Evolutionary conservation across 2,888 invertebrate species (phyloP).

Genomic region (Lacanobia oleracea): DNA sequence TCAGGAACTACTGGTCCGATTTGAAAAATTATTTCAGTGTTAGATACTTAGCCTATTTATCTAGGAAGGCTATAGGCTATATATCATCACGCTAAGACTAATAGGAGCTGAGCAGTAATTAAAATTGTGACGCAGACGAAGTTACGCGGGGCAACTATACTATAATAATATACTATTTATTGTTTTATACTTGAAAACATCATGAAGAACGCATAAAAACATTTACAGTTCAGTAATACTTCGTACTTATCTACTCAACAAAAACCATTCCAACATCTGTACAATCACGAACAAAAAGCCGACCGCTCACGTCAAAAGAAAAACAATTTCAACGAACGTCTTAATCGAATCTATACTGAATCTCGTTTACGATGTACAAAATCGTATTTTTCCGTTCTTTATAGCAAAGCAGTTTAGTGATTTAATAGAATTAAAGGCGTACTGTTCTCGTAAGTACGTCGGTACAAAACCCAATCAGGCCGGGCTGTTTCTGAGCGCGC

Average conservation of each 20-base stretch:
- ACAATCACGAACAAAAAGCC: constrained; percentile 49
- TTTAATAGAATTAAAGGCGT: constrained; percentile 67
- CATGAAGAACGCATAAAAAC: constrained; percentile 1
- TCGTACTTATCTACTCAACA: neutral
- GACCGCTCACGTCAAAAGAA: constrained; percentile 56
- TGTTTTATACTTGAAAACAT: neutral
- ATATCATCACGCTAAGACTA: too few species aligned
- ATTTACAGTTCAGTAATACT: neutral
- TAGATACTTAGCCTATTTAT: too few species aligned
- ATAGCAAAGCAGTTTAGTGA: constrained; percentile 64
- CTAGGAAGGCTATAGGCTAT: too few species aligned
- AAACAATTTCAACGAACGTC: constrained; percentile 62
- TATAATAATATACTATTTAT: neutral
- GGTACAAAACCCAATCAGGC: constrained; percentile 70
- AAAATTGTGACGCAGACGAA: too few species aligned
- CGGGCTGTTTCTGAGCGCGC: constrained; percentile 67
- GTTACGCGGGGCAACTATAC: too few species aligned
- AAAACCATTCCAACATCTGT: constrained; percentile 20
- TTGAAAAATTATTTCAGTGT: too few species aligned
- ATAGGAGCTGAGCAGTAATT: too few species aligned
- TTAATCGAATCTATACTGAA: constrained; percentile 66
- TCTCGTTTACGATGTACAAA: constrained; percentile 64
- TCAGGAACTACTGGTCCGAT: too few species aligned
- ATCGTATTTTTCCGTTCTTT: constrained; percentile 63
- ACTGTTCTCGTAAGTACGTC: constrained; percentile 64